A percentile compares a stretch with the other conserved stretches of the same genome.
Evolutionary conservation across 2,113 vertebrate genomes (phyloP).

Genomic region (Seriola aureovittata): DNA sequence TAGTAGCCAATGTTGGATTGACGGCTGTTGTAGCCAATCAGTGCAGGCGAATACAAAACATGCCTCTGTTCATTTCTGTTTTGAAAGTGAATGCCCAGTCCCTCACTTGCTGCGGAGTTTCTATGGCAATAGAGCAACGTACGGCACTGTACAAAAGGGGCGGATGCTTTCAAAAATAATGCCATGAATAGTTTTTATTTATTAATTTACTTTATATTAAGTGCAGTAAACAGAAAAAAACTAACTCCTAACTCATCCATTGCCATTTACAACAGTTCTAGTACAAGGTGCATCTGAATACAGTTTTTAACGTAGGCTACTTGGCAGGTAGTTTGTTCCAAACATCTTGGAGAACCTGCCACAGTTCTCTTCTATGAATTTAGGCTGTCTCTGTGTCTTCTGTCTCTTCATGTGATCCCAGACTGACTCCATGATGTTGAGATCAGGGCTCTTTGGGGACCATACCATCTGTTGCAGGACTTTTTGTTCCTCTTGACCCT

Average conservation of each 20-base stretch:
- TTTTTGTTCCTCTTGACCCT: too few relatives aligned
- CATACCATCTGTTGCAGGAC: too few relatives aligned
- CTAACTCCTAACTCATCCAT: neutral
- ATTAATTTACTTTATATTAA: neutral
- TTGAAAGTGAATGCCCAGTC: slow-evolving; percentile 13
- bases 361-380: too few relatives aligned
- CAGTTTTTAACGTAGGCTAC: too few relatives aligned
- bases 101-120: slow-evolving; percentile 5
- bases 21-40: slow-evolving; percentile 59
- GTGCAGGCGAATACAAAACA: neutral
- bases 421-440: too few relatives aligned
- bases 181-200: neutral
- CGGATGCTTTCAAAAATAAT: neutral
- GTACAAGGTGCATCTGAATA: too few relatives aligned
- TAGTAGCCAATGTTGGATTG: slow-evolving; percentile 16
- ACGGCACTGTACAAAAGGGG: neutral
- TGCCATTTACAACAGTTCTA: neutral
- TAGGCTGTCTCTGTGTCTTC: too few relatives aligned
- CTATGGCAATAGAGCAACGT: neutral
- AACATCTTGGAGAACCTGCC: too few relatives aligned
- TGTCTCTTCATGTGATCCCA: too few relatives aligned
- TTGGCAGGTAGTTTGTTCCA: too few relatives aligned
- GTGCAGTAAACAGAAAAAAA: neutral
- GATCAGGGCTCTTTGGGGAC: too few relatives aligned
- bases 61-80: neutral